A percentile compares a stretch with the other conserved stretches of the same genome.
These are phyloP conservation scores for Artemia franciscana DNA, from an alignment of 1,140 invertebrate genomes.

Conservation along the genomic window DNA sequence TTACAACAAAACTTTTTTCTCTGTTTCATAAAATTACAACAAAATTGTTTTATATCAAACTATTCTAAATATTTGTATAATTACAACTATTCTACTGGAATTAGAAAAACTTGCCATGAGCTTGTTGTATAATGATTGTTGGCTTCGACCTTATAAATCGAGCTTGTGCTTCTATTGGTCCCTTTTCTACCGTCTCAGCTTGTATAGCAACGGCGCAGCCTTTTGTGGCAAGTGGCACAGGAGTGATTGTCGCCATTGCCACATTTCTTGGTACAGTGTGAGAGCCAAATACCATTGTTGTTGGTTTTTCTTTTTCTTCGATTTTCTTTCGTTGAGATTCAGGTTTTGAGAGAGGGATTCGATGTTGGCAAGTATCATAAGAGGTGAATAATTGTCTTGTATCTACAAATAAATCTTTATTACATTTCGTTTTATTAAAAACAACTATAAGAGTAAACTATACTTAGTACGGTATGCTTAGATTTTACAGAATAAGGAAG, in stretches of 20 bases:
- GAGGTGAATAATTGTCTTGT: neutral
- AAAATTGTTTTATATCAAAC: too few relatives aligned
- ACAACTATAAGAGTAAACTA: too few relatives aligned
- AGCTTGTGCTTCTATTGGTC: slow-evolving; percentile 11
- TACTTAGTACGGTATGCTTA: too few relatives aligned
- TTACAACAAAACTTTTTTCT: too few relatives aligned
- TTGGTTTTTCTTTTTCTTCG: neutral
- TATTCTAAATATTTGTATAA: too few relatives aligned
- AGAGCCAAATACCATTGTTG: neutral
- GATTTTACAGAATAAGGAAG: too few relatives aligned
- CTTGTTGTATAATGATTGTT: slow-evolving; percentile 17
- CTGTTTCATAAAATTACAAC: too few relatives aligned
- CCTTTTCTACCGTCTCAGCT: neutral
- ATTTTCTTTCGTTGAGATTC: neutral
- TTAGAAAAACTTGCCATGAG: slow-evolving; percentile 13
- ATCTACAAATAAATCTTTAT: neutral
- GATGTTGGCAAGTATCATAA: neutral
- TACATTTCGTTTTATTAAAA: too few relatives aligned
- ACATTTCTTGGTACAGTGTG: neutral
- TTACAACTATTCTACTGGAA: too few relatives aligned
- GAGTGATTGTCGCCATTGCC: neutral
- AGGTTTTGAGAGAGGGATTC: neutral
- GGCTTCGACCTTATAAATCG: slow-evolving; percentile 18
- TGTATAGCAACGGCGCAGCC: neutral
- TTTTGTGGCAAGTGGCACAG: neutral